phyloP scores from a whole-genome alignment of 2,888 invertebrate genomes.

The Drosophila anomelani region DNA sequence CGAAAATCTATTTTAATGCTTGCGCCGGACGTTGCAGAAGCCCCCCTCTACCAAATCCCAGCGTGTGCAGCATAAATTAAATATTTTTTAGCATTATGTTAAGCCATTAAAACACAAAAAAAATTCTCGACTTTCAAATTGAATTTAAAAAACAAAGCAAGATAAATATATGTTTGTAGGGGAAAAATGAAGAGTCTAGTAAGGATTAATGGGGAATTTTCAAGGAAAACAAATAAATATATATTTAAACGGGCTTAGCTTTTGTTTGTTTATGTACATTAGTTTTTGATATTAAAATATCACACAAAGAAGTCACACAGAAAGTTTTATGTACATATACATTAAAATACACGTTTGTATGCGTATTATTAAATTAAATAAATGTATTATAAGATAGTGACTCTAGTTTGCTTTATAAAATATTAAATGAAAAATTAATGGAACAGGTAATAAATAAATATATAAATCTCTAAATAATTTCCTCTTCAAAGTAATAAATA shows the following conservation, averaged over 20 bases:
- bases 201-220: constrained; percentile 24
- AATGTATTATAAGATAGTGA: too few relatives aligned
- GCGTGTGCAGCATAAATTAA: constrained; percentile 61
- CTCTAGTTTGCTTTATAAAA: too few relatives aligned
- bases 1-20: constrained; percentile 65
- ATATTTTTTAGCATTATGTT: constrained; percentile 4
- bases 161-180: neutral
- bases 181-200: constrained; percentile 3
- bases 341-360: too few relatives aligned
- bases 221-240: constrained; percentile 19
- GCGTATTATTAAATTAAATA: too few relatives aligned
- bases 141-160: constrained; percentile 16
- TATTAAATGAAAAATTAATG: too few relatives aligned
- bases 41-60: constrained; percentile 9
- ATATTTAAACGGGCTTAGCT: constrained; percentile 6
- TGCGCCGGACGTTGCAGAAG: constrained; percentile 55
- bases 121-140: constrained; percentile 22
- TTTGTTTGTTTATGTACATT: constrained; percentile 14
- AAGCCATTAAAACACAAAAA: constrained; percentile 2
- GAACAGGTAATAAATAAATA: too few relatives aligned
- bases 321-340: neutral
- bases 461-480: too few relatives aligned
- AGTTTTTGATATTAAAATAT: constrained; percentile 2
- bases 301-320: neutral
- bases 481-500: too few relatives aligned